Conservation (phyloP, 1,140 invertebrate genomes). For the Lasioglossum baleicum region DNA sequence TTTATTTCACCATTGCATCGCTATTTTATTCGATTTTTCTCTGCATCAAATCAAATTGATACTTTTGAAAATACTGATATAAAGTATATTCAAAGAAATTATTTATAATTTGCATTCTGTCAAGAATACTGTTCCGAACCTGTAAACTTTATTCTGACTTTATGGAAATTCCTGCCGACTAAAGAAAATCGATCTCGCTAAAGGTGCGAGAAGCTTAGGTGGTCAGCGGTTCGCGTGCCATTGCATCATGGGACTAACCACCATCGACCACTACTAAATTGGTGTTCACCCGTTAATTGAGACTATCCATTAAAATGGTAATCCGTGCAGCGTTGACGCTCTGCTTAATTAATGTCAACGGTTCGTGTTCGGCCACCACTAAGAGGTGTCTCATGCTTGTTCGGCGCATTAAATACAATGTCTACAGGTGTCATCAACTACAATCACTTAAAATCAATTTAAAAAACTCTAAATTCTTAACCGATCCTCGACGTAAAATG, state of each 20-base stretch:
- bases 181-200: background rate
- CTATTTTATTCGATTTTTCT: too few relatives aligned
- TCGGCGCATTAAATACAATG: too few relatives aligned
- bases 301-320: slow-evolving; percentile 60
- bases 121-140: too few relatives aligned
- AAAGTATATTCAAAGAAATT: too few relatives aligned
- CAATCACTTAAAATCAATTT: too few relatives aligned
- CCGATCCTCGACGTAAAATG: too few relatives aligned
- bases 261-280: slow-evolving; percentile 60
- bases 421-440: too few relatives aligned
- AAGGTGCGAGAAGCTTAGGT: background rate
- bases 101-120: too few relatives aligned
- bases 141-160: background rate
- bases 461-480: too few relatives aligned
- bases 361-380: background rate
- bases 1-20: too few relatives aligned
- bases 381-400: background rate
- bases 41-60: too few relatives aligned
- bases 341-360: slow-evolving; percentile 57
- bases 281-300: slow-evolving; percentile 64
- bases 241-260: slow-evolving; percentile 23
- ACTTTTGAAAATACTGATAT: too few relatives aligned
- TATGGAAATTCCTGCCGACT: background rate
- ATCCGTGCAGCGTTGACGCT: slow-evolving; percentile 40
- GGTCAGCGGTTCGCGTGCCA: slow-evolving; percentile 24